These are phyloP conservation scores for Erebia epiphron DNA, from an alignment of 2,888 invertebrate species.

Conservation along the genomic window DNA sequence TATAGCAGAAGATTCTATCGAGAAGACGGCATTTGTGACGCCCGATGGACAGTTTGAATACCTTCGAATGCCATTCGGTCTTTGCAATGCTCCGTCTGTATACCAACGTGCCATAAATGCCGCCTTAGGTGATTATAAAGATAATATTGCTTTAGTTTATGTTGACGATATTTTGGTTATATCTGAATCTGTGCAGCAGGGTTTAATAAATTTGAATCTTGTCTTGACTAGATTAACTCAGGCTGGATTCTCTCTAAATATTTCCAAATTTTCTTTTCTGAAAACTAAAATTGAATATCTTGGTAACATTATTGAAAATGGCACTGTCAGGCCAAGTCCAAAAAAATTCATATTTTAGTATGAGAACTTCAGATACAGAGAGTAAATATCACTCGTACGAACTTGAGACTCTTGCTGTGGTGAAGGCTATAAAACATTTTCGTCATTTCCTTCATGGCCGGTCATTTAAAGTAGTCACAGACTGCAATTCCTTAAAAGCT, in stretches of 20 bases:
- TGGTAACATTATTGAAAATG: slow-evolving; percentile 31
- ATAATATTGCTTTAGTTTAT: slow-evolving; percentile 32
- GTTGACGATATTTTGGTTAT: slow-evolving; percentile 33
- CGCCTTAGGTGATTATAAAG: not conserved
- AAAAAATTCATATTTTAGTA: slow-evolving; percentile 33
- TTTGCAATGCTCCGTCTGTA: slow-evolving; percentile 40
- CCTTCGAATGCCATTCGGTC: slow-evolving; percentile 42
- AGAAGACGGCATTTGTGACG: not conserved
- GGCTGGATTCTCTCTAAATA: slow-evolving; percentile 1
- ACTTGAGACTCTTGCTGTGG: slow-evolving; percentile 37
- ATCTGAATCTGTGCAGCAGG: not conserved
- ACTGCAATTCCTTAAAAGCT: slow-evolving; percentile 41
- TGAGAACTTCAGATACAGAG: slow-evolving; percentile 14
- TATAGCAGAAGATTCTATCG: slow-evolving; percentile 12
- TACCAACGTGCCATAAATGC: slow-evolving; percentile 38
- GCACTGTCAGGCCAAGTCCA: slow-evolving; percentile 40
- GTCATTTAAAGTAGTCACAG: slow-evolving; percentile 39
- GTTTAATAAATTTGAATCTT: too few species aligned
- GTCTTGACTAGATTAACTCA: not conserved
- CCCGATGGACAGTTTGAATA: slow-evolving; percentile 40
- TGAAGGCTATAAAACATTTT: slow-evolving; percentile 45
- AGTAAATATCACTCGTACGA: not conserved
- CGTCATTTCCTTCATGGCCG: slow-evolving; percentile 40
- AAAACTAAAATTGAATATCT: slow-evolving; percentile 40
- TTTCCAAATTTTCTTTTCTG: slow-evolving; percentile 41